Percentiles rank a stretch among this genome's conserved stretches.
phyloP scores from a whole-genome alignment of 2,888 invertebrate species.

The Lithosia quadra region DNA sequence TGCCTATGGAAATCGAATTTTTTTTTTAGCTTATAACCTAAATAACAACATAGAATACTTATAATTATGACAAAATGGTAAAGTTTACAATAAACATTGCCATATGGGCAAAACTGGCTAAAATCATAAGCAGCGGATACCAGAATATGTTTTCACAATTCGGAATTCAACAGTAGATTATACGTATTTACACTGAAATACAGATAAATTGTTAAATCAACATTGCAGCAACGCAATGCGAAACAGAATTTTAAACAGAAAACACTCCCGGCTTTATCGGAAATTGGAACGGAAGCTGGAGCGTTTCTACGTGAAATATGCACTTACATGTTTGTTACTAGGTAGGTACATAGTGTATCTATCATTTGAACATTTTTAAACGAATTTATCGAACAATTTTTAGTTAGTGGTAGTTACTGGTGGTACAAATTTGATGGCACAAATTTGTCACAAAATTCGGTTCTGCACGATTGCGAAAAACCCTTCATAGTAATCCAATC shows the following conservation, averaged over 20 bases:
- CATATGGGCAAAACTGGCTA: neutral
- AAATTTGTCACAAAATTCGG: too few relatives aligned
- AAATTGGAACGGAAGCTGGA: constrained; percentile 28
- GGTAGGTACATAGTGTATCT: neutral
- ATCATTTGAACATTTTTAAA: neutral
- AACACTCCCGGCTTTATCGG: constrained; percentile 25
- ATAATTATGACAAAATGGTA: neutral
- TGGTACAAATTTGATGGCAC: too few relatives aligned
- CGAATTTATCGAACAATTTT: neutral
- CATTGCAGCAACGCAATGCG: constrained; percentile 30
- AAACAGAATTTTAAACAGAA: constrained; percentile 22
- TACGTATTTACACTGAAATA: neutral
- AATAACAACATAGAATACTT: too few relatives aligned
- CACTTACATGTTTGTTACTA: neutral
- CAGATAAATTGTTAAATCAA: constrained; percentile 24
- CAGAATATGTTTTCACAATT: neutral
- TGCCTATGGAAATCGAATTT: too few relatives aligned
- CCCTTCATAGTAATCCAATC: too few relatives aligned
- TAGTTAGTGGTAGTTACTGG: neutral
- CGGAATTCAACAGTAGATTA: neutral
- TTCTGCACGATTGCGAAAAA: too few relatives aligned
- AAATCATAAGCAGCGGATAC: neutral
- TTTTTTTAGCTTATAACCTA: too few relatives aligned
- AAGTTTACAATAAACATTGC: neutral
- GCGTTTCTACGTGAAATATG: neutral